Conservation (phyloP, 2,888 invertebrate genomes). For the Monochamus alternatus region DNA sequence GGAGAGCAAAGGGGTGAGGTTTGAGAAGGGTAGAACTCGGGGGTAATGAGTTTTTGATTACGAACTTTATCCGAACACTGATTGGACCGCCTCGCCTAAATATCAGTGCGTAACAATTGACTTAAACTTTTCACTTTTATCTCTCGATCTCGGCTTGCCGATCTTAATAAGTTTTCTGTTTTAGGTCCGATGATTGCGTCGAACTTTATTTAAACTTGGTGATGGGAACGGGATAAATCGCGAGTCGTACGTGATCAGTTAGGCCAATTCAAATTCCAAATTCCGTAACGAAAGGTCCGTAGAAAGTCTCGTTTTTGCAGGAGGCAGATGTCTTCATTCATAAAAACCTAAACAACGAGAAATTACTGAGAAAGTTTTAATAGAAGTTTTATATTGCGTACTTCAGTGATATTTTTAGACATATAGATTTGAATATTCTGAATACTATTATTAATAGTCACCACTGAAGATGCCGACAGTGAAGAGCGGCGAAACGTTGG, state of each 20-base stretch:
- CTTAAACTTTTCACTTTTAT: slow-evolving; percentile 36
- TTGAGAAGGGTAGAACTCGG: slow-evolving; percentile 32
- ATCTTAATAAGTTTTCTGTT: slow-evolving; percentile 31
- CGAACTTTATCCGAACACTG: slow-evolving; percentile 58
- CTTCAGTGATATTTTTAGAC: too few relatives aligned
- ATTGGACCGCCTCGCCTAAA: slow-evolving; percentile 51
- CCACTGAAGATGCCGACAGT: too few relatives aligned
- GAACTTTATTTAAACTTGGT: slow-evolving; percentile 5
- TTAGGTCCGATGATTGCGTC: background rate
- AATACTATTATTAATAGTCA: too few relatives aligned
- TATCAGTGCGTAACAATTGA: slow-evolving; percentile 36
- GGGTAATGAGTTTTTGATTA: slow-evolving; percentile 68
- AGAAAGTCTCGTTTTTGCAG: too few relatives aligned
- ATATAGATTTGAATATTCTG: too few relatives aligned
- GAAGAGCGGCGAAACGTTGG: too few relatives aligned
- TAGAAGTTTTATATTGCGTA: too few relatives aligned
- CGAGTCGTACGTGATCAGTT: background rate
- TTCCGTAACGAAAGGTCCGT: too few relatives aligned
- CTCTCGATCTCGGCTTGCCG: slow-evolving; percentile 26
- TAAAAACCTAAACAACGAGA: too few relatives aligned
- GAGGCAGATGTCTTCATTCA: too few relatives aligned
- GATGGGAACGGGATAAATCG: background rate
- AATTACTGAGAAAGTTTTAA: too few relatives aligned
- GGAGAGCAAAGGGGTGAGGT: slow-evolving; percentile 39
- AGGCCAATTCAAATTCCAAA: background rate